Percentiles rank a stretch among this genome's conserved stretches.
Evolutionary conservation across 2,888 invertebrate species (phyloP).

Genomic region (Tortrix viridana): DNA sequence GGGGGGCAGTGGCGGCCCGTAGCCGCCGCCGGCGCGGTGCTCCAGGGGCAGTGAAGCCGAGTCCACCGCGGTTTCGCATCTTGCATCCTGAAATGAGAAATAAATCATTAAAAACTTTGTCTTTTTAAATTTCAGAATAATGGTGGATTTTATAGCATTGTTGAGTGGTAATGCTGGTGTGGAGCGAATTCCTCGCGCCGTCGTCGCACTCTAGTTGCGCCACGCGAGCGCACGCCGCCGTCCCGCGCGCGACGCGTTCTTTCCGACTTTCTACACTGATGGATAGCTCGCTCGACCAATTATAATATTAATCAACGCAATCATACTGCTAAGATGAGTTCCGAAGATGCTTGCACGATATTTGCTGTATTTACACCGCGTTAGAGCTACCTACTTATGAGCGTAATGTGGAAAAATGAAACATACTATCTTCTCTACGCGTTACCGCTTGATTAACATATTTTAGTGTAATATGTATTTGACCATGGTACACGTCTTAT

Average conservation of each 20-base stretch:
- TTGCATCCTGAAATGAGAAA: slow-evolving; percentile 86
- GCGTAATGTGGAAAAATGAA: too few relatives aligned
- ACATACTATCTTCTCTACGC: too few relatives aligned
- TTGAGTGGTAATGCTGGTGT: slow-evolving; percentile 41
- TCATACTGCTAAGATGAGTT: slow-evolving; percentile 73
- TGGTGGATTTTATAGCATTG: slow-evolving; percentile 44
- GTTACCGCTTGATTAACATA: too few relatives aligned
- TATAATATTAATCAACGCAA: slow-evolving; percentile 83
- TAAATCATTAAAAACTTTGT: neutral
- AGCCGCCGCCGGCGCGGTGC: slow-evolving; percentile 90
- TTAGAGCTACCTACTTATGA: slow-evolving; percentile 4
- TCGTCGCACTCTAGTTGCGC: slow-evolving; percentile 76
- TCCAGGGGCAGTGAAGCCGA: slow-evolving; percentile 92
- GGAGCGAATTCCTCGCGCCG: slow-evolving; percentile 61
- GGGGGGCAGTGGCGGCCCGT: slow-evolving; percentile 87
- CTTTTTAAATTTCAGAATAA: neutral
- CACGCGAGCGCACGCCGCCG: slow-evolving; percentile 59
- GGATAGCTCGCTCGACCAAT: slow-evolving; percentile 79
- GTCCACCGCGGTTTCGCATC: slow-evolving; percentile 91
- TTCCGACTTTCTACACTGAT: slow-evolving; percentile 82
- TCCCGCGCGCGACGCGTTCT: slow-evolving; percentile 64
- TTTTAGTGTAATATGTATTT: too few relatives aligned
- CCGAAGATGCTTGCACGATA: slow-evolving; percentile 70
- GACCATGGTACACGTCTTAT: too few relatives aligned
- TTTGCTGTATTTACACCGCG: slow-evolving; percentile 37